Evolutionary conservation across 2,113 vertebrate genomes (phyloP), one percentile per base, ranked within the genome.

Genomic region (Sebastes fasciatus): DNA sequence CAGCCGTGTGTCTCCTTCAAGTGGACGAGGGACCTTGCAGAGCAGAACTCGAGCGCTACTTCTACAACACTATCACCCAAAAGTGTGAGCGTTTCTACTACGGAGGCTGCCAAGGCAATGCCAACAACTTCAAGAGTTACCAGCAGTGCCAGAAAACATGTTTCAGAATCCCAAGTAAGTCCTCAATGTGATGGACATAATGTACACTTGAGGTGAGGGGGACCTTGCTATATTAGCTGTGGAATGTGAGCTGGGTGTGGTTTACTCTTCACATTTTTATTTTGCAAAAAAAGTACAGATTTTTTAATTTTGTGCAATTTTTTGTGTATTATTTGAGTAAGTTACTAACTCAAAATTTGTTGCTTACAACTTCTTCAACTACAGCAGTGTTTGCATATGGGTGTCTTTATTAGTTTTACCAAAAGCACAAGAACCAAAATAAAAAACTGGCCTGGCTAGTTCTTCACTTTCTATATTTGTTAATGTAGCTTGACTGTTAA

Each of bases 41-140:
- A 10, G 96, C 60, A 1, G 1, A 85, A 0, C 46, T 96, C 0
- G 80, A 84, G 71, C 95, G 96, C 14, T 99, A 94, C 86, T 95
- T 95, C 92, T 99, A 99, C 83, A 95, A 98, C 83, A 95, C 96
- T 17, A 68, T 96, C 79, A 95, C 93, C 0, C 97, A 98, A 87
- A 93, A 84, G 21, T 99, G 98, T 87, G 92, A 94, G 79, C 9
- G 70, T 4, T 98, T 99, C 94, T 68, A 26, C 26, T 99, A 96
- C 14, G 97, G 98, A 1, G 98, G 97, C 48, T 99, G 98, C 90
- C 52, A 80, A 14, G 98, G 97, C 46, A 99, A 98, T 57, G 92
- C 83, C 89, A 99, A 99, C 92, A 98, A 97, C 85, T 99, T 98
- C 84, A 83, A 70, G 19, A 95, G 91, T 5, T 70, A 74, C 45